These are phyloP conservation scores for Sphaerophoria rueppellii DNA, from an alignment of 2,888 invertebrate species.

Conservation along the genomic window DNA sequence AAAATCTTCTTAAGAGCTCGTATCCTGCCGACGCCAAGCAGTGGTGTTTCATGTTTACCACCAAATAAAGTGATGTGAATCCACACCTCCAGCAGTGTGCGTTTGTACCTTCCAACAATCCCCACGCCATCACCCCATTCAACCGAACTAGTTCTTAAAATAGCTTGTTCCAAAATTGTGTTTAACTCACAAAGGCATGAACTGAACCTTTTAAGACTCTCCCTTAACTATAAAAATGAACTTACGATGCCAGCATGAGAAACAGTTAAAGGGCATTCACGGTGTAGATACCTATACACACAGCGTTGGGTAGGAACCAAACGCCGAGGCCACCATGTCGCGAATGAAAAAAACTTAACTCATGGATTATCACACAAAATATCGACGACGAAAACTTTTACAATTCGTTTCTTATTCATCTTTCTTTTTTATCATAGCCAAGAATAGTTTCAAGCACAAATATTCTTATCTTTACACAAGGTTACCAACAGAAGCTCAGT, in stretches of 20 bases:
- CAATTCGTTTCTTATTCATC: slow-evolving; percentile 18
- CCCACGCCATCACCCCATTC: too few species aligned
- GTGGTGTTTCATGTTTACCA: slow-evolving; percentile 56
- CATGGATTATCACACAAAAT: slow-evolving; percentile 29
- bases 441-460: slow-evolving; percentile 68
- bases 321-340: slow-evolving; percentile 40
- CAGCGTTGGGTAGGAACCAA: slow-evolving; percentile 1
- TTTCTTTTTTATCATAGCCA: slow-evolving; percentile 7
- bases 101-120: slow-evolving; percentile 1
- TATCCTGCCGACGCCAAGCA: not conserved
- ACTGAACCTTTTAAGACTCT: slow-evolving; percentile 49
- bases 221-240: slow-evolving; percentile 42
- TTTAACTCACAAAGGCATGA: slow-evolving; percentile 62
- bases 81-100: slow-evolving; percentile 58
- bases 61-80: slow-evolving; percentile 60
- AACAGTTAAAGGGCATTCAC: slow-evolving; percentile 63
- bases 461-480: slow-evolving; percentile 68
- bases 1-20: slow-evolving; percentile 6
- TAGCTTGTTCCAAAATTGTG: slow-evolving; percentile 53
- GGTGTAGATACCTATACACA: slow-evolving; percentile 35
- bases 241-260: slow-evolving; percentile 63
- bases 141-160: slow-evolving; percentile 20
- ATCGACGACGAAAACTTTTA: slow-evolving; percentile 60
- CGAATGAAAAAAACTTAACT: not conserved
- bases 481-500: slow-evolving; percentile 63